Evolutionary conservation across 2,888 invertebrate species (phyloP), one percentile per base, ranked within the genome.

Genomic region (Spialia ferax): DNA sequence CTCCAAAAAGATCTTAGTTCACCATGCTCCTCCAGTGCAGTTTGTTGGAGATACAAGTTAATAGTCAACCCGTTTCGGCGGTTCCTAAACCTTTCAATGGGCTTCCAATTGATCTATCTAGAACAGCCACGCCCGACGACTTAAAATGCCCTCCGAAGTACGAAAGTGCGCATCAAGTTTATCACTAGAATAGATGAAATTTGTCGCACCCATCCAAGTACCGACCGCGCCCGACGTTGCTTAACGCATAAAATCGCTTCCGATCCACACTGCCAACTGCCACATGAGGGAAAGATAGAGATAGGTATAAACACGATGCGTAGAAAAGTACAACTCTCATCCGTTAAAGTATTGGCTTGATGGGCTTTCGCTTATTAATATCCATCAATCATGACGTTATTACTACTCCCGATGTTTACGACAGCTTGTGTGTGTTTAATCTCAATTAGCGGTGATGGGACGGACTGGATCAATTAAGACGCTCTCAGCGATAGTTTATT

Each of bases 141-240:
- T n/a, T n/a, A n/a, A n/a, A n/a, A n/a, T n/a, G n/a, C n/a, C n/a
- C n/a, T n/a, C n/a, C n/a, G n/a, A n/a, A n/a, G n/a, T n/a, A n/a
- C n/a, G n/a, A n/a, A n/a, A n/a, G n/a, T n/a, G n/a, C n/a, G n/a
- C n/a, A n/a, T n/a, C n/a, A n/a, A n/a, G n/a, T n/a, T n/a, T n/a
- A n/a, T n/a, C n/a, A n/a, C n/a, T n/a, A n/a, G n/a, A n/a, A n/a
- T n/a, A n/a, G n/a, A n/a, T n/a, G n/a, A n/a, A n/a, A n/a, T n/a
- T n/a, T n/a, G n/a, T n/a, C n/a, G n/a, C n/a, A 82, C 82, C 82
- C 82, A 83, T 83, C 77, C 75, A 77, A 75, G 75, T 77, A 77
- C 77, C 75, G 75, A 75, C 73, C 75, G 71, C 76, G 76, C 74
- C 74, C 77, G 74, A 73, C 73, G 70, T 79, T 81, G 79, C 80